Conservation (phyloP, 2,888 invertebrate species). For the Didymodactylos carnosus region DNA sequence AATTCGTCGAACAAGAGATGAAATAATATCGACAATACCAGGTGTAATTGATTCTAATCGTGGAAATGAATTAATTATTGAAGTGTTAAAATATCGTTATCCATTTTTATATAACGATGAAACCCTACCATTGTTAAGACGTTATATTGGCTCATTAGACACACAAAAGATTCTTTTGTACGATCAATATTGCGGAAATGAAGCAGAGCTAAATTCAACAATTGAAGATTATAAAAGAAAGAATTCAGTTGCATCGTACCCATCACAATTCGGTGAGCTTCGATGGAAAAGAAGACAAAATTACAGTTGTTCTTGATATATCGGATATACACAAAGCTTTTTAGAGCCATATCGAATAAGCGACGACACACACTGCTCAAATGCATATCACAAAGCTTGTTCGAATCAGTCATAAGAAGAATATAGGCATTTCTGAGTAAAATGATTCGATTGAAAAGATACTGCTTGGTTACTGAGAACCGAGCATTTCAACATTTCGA, state of each 20-base stretch:
- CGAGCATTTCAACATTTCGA: no score
- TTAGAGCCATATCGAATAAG: no score
- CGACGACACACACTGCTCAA: no score
- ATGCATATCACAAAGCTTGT: no score
- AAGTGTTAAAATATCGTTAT: constrained; percentile 43
- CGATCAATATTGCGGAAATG: not conserved
- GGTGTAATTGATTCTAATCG: constrained; percentile 44
- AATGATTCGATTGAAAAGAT: no score
- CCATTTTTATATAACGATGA: constrained; percentile 21
- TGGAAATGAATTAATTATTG: constrained; percentile 58
- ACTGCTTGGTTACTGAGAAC: no score
- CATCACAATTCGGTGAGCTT: not conserved
- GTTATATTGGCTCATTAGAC: not conserved
- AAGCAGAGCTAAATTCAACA: not conserved
- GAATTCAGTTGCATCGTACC: not conserved
- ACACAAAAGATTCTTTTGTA: not conserved
- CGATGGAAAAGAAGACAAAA: no score
- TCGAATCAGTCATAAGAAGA: no score
- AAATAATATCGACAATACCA: constrained; percentile 50
- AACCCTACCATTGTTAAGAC: not conserved
- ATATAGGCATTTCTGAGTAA: no score
- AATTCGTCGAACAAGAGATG: constrained; percentile 65
- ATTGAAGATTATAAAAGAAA: not conserved
- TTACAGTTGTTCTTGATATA: no score
- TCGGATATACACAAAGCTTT: no score